These are phyloP conservation scores for Capra hircus DNA, from an alignment of 2,113 vertebrate genomes.

Conservation along the genomic window DNA sequence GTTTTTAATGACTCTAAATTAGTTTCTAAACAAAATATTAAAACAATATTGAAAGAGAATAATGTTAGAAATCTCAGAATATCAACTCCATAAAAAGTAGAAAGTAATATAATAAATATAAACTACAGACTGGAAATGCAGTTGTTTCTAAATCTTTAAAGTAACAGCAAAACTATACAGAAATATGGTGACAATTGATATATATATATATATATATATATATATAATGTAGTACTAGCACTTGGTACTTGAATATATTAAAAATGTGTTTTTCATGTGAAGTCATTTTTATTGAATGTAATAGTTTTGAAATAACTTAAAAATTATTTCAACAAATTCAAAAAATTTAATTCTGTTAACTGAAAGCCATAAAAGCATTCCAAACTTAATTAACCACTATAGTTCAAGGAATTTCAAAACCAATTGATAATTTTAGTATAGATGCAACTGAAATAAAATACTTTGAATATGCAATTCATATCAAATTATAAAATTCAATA, in stretches of 20 bases:
- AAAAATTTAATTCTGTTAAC: conserved; percentile 37
- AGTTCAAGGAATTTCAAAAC: conserved; percentile 46
- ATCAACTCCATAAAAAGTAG: neutral
- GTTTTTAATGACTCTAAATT: neutral
- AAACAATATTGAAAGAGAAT: neutral
- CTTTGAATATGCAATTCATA: conserved; percentile 46
- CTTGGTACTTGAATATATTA: neutral
- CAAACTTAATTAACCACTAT: conserved; percentile 3
- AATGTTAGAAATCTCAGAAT: neutral
- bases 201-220: neutral
- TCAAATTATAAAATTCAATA: conserved; percentile 36
- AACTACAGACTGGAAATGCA: too few relatives aligned
- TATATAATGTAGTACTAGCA: neutral
- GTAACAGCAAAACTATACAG: neutral
- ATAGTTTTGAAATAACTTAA: neutral
- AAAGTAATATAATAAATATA: neutral
- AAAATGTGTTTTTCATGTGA: neutral
- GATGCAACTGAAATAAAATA: conserved; percentile 51
- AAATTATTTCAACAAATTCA: neutral
- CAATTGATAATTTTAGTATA: neutral
- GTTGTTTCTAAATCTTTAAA: too few relatives aligned
- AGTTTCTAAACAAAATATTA: neutral
- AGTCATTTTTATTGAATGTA: neutral
- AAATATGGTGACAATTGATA: neutral
- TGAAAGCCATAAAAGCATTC: neutral